Evolutionary conservation across 2,113 vertebrate species (phyloP).

Genomic region (Pavo muticus): DNA sequence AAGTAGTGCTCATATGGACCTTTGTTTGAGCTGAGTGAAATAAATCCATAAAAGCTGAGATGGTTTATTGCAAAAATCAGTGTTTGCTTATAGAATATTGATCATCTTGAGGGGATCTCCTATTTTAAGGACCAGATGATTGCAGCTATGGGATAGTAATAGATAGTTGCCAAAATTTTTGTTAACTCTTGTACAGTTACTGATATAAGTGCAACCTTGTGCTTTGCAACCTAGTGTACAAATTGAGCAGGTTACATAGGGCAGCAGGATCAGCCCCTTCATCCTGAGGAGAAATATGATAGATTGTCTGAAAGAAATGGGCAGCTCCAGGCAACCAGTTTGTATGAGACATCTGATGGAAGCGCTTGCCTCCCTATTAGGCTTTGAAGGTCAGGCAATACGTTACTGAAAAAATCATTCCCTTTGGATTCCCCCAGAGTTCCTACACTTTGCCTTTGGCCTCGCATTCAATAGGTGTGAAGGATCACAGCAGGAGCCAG

Average conservation of each 20-base stretch:
- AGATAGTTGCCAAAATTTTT: not conserved
- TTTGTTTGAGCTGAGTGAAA: not conserved
- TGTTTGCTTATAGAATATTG: not conserved
- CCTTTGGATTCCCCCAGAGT: not conserved
- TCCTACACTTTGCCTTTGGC: not conserved
- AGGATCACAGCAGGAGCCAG: not conserved
- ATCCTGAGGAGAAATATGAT: not conserved
- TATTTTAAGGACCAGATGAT: constrained; percentile 3
- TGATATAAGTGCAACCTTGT: not conserved
- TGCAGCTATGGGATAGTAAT: not conserved
- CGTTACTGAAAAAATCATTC: not conserved
- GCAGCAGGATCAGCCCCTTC: not conserved
- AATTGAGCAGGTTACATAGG: not conserved
- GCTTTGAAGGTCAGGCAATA: not conserved
- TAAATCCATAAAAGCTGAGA: not conserved
- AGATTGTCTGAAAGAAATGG: not conserved
- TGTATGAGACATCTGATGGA: not conserved
- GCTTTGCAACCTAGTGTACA: not conserved
- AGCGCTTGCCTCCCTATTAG: not conserved
- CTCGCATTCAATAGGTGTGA: not conserved
- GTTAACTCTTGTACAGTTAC: not conserved
- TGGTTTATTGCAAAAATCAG: not conserved
- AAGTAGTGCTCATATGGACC: not conserved
- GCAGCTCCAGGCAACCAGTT: not conserved
- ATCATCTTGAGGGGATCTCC: not conserved